Conservation (phyloP, 2,113 vertebrate genomes). For the Copsychus sechellarum region DNA sequence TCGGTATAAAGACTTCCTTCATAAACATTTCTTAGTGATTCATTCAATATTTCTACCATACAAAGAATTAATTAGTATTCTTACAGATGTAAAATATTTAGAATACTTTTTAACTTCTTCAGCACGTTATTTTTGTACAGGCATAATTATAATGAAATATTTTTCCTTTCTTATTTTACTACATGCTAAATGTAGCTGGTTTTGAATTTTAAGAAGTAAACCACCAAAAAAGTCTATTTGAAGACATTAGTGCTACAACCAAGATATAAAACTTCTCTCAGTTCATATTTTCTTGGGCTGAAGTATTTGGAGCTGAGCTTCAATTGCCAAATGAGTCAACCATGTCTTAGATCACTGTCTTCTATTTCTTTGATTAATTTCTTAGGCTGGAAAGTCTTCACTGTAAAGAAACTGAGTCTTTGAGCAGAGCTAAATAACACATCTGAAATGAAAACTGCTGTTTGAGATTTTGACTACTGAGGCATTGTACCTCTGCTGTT, state of each 20-base stretch:
- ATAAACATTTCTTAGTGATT: not conserved
- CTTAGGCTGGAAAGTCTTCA: not conserved
- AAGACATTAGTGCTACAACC: constrained; percentile 2
- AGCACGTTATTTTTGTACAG: not conserved
- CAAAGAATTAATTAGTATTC: not conserved
- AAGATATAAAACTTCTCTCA: constrained; percentile 6
- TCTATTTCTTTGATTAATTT: not conserved
- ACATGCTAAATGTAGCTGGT: not conserved
- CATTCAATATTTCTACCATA: not conserved
- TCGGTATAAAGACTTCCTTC: not conserved
- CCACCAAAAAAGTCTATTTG: not conserved
- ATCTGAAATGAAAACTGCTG: not conserved
- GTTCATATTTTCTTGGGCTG: not conserved
- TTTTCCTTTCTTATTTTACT: constrained; percentile 22
- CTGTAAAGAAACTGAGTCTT: not conserved
- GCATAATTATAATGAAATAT: not conserved
- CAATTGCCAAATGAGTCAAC: not conserved
- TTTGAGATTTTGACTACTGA: not conserved
- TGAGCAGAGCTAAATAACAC: not conserved
- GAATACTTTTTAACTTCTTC: not conserved
- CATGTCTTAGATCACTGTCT: not conserved
- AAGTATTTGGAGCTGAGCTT: not conserved
- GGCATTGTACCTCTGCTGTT: not conserved
- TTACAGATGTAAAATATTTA: not conserved
- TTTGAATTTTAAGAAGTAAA: constrained; percentile 12